phyloP scores from a whole-genome alignment of 1,140 invertebrate genomes.

The Panulirus ornatus region DNA sequence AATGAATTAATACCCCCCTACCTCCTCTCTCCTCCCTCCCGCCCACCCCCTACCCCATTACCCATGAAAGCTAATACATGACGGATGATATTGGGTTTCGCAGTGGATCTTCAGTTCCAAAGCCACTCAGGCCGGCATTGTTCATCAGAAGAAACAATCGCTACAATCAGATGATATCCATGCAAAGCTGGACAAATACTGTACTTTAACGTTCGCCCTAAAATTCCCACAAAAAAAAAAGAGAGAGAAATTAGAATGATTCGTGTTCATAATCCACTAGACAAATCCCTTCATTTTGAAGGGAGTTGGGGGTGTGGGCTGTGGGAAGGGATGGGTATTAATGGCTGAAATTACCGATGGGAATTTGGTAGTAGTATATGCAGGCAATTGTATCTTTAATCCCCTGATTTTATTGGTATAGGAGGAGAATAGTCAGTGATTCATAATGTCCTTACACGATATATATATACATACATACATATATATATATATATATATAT shows the following conservation, averaged over 20 bases:
- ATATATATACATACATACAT: constrained; percentile 4
- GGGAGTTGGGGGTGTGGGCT: constrained; percentile 16
- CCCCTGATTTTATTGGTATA: constrained; percentile 43
- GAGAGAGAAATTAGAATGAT: constrained; percentile 33
- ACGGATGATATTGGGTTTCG: neutral
- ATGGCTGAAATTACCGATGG: constrained; percentile 28
- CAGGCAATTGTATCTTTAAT: constrained; percentile 51
- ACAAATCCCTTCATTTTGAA: constrained; percentile 61
- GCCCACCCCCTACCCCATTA: too few species aligned
- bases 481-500: constrained; percentile 32
- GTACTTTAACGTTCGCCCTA: constrained; percentile 59
- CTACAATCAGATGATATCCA: constrained; percentile 66
- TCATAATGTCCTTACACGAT: neutral
- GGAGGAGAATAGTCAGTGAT: constrained; percentile 9
- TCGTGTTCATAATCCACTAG: constrained; percentile 57
- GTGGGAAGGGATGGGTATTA: constrained; percentile 28
- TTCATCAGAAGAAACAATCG: constrained; percentile 63
- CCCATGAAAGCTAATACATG: constrained; percentile 10
- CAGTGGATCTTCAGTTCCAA: constrained; percentile 26
- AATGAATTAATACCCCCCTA: constrained; percentile 63
- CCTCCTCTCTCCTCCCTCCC: too few species aligned
- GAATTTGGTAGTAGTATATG: neutral
- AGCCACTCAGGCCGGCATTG: constrained; percentile 39
- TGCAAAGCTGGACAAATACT: constrained; percentile 68
- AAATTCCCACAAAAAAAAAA: constrained; percentile 38